These are phyloP conservation scores for Syrphus vitripennis DNA, from an alignment of 2,888 invertebrate species.

Conservation along the genomic window DNA sequence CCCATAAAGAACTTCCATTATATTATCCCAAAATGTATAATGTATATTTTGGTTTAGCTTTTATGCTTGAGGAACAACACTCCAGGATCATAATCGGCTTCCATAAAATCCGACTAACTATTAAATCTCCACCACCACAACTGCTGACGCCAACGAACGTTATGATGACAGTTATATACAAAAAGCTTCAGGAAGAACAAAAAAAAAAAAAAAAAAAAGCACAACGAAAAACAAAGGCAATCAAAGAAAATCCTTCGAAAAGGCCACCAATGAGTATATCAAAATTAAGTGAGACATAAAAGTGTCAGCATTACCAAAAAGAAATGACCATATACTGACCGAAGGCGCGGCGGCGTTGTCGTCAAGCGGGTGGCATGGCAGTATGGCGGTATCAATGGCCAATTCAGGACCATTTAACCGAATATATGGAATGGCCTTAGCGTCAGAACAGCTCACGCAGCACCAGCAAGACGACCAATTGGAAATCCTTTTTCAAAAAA, in stretches of 20 bases:
- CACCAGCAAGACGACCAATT: no score
- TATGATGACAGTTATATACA: constrained; percentile 1
- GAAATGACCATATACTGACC: constrained; percentile 33
- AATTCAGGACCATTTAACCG: constrained; percentile 61
- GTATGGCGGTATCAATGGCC: no score
- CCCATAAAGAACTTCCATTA: constrained; percentile 59
- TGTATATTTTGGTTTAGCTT: constrained; percentile 38
- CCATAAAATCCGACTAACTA: constrained; percentile 55
- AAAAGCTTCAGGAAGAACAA: background rate
- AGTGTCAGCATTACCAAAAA: constrained; percentile 60
- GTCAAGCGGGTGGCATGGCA: no score
- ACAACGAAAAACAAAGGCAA: constrained; percentile 49
- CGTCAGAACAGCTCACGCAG: constrained; percentile 60
- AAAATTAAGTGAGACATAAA: constrained; percentile 71
- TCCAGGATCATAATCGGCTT: constrained; percentile 57
- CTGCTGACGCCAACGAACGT: background rate
- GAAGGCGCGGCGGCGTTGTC: background rate
- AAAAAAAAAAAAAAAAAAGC: background rate
- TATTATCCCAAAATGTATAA: constrained; percentile 47
- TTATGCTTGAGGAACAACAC: constrained; percentile 49
- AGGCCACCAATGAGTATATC: constrained; percentile 63
- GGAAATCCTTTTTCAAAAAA: constrained; percentile 56
- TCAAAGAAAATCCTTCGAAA: constrained; percentile 62
- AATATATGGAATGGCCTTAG: constrained; percentile 41
- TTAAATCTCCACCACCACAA: constrained; percentile 24